phyloP scores from a whole-genome alignment of 2,888 invertebrate genomes.

The Acronicta aceris region DNA sequence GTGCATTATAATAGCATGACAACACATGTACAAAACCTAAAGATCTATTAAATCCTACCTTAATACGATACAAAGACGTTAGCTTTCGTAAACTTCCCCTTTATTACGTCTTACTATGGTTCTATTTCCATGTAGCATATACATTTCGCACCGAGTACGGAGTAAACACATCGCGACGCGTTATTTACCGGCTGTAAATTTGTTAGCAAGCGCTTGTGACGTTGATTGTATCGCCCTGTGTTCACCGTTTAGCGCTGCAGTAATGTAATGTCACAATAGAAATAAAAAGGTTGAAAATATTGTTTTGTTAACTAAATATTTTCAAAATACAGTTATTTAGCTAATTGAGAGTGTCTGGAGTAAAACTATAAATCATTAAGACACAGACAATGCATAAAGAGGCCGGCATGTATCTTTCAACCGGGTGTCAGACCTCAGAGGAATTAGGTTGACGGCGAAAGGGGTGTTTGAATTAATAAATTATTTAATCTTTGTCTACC shows the following conservation, averaged over 20 bases:
- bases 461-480: conserved; percentile 6
- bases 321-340: conserved; percentile 13
- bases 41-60: background rate
- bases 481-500: conserved; percentile 1
- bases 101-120: conserved; percentile 6
- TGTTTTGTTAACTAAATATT: conserved; percentile 6
- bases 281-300: background rate
- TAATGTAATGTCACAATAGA: background rate
- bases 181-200: conserved; percentile 18
- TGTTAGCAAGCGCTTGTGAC: conserved; percentile 18
- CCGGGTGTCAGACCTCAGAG: background rate
- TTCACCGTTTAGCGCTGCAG: conserved; percentile 1
- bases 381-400: conserved; percentile 18
- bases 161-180: conserved; percentile 3
- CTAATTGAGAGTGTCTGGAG: conserved; percentile 15
- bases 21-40: background rate
- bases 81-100: conserved; percentile 5
- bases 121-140: conserved; percentile 7
- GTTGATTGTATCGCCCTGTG: conserved; percentile 6
- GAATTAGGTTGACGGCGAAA: conserved; percentile 1
- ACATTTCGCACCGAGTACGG: conserved; percentile 7
- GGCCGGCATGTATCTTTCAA: conserved; percentile 1
- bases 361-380: conserved; percentile 23
- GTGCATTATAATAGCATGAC: background rate
- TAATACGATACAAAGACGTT: conserved; percentile 11